Conservation (phyloP, 2,888 invertebrate species). For the Andrena camellia region DNA sequence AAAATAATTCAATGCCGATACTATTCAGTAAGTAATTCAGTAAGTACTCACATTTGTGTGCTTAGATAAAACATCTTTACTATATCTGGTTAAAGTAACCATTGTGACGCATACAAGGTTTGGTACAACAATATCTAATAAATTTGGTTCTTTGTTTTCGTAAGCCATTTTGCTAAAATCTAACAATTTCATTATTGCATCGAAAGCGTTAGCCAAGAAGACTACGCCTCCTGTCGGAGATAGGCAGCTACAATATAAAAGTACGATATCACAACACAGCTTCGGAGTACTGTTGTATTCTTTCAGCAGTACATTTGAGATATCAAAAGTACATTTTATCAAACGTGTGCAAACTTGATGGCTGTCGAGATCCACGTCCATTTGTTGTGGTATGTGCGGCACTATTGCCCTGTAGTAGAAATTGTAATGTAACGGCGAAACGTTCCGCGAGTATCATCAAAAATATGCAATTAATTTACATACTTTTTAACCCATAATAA, state of each 20-base stretch:
- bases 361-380: conserved; percentile 29
- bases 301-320: conserved; percentile 52
- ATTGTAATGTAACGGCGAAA: neutral
- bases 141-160: conserved; percentile 58
- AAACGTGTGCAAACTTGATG: conserved; percentile 52
- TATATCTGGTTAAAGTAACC: conserved; percentile 59
- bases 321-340: conserved; percentile 65
- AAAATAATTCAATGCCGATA: neutral
- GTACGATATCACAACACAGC: conserved; percentile 69
- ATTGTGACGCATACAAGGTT: conserved; percentile 67
- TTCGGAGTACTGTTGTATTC: conserved; percentile 61
- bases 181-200: conserved; percentile 56
- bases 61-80: conserved; percentile 44
- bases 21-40: neutral
- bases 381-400: conserved; percentile 2
- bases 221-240: conserved; percentile 56
- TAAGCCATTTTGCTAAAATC: conserved; percentile 63
- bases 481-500: conserved; percentile 64
- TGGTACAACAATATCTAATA: conserved; percentile 62
- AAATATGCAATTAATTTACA: conserved; percentile 19
- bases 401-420: conserved; percentile 38
- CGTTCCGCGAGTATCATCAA: neutral
- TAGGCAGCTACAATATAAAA: conserved; percentile 68
- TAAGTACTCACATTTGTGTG: conserved; percentile 67
- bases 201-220: conserved; percentile 63